Evolutionary conservation across 2,113 vertebrate genomes (phyloP).

Genomic region (Euleptes europaea): DNA sequence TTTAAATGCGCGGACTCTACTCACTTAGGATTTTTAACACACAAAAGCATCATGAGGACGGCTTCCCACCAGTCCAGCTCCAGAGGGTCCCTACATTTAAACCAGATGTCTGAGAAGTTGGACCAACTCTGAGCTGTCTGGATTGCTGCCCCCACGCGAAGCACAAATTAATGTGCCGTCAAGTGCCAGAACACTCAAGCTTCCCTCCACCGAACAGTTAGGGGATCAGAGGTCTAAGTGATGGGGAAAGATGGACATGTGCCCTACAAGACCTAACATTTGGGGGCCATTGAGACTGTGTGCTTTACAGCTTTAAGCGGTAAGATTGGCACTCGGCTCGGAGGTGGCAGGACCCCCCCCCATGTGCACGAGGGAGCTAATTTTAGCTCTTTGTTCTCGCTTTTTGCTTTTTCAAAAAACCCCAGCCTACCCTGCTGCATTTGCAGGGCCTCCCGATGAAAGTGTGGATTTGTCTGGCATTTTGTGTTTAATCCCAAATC

Average conservation of each 20-base stretch:
- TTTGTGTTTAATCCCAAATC: conserved; percentile 70
- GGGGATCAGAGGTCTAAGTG: background rate
- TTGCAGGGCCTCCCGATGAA: conserved; percentile 48
- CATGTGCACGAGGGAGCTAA: background rate
- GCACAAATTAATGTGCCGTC: background rate
- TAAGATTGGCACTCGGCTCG: background rate
- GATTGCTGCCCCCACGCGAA: background rate
- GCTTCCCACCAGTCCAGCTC: background rate
- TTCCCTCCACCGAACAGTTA: background rate
- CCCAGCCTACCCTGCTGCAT: conserved; percentile 32
- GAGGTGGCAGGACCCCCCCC: background rate
- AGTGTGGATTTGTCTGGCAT: conserved; percentile 69
- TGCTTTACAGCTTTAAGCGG: background rate
- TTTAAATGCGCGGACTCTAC: no score
- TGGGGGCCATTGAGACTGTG: background rate
- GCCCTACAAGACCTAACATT: background rate
- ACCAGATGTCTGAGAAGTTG: background rate
- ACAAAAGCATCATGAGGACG: background rate
- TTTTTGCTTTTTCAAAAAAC: background rate
- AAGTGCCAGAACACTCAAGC: no score
- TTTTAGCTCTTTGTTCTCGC: background rate
- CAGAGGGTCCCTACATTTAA: no score
- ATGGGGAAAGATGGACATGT: background rate
- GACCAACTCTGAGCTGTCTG: background rate
- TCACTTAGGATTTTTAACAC: no score